These are phyloP conservation scores for Phrynocephalus guinanensis DNA, from an alignment of 2,797 vertebrate species.

Conservation along the genomic window DNA sequence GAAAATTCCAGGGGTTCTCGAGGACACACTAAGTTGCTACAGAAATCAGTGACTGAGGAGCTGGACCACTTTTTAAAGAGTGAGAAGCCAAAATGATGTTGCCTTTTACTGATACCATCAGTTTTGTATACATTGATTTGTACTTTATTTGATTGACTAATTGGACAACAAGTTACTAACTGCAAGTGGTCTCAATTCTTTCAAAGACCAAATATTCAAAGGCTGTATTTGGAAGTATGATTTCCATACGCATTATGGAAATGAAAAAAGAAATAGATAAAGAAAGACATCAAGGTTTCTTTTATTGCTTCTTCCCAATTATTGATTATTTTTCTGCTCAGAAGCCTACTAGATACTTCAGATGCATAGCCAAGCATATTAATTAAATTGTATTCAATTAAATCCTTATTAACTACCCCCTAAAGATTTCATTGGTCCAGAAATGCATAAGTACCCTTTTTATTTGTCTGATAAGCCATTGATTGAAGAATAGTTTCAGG, in stretches of 20 bases:
- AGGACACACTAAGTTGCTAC: neutral
- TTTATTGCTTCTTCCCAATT: conserved; percentile 18
- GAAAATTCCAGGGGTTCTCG: neutral
- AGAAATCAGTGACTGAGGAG: neutral
- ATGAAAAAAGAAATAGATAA: conserved; percentile 7
- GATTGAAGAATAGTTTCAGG: conserved; percentile 44
- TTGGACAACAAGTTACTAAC: neutral
- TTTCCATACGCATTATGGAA: conserved; percentile 47
- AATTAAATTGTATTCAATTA: conserved; percentile 28
- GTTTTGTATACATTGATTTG: neutral
- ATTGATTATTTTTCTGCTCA: conserved; percentile 44
- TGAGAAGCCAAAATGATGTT: neutral
- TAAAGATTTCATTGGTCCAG: conserved; percentile 4
- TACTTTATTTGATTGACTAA: neutral
- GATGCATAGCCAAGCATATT: conserved; percentile 8
- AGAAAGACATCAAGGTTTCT: conserved; percentile 22
- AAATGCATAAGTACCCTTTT: conserved; percentile 25
- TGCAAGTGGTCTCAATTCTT: neutral
- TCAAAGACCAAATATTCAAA: neutral
- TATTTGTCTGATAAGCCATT: conserved; percentile 33
- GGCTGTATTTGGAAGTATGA: conserved; percentile 9
- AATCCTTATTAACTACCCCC: conserved; percentile 42
- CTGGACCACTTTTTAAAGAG: neutral
- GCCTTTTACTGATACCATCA: neutral
- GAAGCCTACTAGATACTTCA: conserved; percentile 32